Conservation (phyloP, 2,113 vertebrate genomes). For the Saimiri boliviensis region DNA sequence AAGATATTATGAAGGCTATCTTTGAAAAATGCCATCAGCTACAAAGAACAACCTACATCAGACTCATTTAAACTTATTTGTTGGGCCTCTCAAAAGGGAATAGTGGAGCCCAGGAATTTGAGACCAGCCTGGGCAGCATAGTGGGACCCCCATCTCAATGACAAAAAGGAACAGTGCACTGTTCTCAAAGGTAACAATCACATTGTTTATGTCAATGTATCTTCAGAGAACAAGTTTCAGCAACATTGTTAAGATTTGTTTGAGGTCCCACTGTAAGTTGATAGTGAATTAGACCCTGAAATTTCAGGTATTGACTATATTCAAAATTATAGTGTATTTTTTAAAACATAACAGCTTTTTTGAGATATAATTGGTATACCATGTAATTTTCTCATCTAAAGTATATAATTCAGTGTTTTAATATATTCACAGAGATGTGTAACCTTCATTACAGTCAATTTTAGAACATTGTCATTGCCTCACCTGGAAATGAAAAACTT, state of each 20-base stretch:
- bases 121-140: no score
- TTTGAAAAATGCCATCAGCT: not conserved
- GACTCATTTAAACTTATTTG: not conserved
- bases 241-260: not conserved
- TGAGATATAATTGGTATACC: not conserved
- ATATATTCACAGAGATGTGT: not conserved
- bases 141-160: not conserved
- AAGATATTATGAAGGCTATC: not conserved
- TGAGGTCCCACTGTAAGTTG: not conserved
- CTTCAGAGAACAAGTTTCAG: not conserved
- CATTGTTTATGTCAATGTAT: not conserved
- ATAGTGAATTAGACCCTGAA: not conserved
- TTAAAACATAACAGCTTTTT: not conserved
- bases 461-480: not conserved
- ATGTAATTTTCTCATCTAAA: not conserved
- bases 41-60: not conserved
- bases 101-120: no score
- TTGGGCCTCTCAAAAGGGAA: not conserved
- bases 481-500: not conserved
- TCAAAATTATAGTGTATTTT: not conserved
- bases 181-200: not conserved
- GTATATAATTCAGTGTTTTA: not conserved
- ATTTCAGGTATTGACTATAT: not conserved
- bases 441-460: not conserved
- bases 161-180: not conserved